Base-by-base conservation (phyloP, 2,797 vertebrate genomes). In the Cyclura pinguis region DNA sequence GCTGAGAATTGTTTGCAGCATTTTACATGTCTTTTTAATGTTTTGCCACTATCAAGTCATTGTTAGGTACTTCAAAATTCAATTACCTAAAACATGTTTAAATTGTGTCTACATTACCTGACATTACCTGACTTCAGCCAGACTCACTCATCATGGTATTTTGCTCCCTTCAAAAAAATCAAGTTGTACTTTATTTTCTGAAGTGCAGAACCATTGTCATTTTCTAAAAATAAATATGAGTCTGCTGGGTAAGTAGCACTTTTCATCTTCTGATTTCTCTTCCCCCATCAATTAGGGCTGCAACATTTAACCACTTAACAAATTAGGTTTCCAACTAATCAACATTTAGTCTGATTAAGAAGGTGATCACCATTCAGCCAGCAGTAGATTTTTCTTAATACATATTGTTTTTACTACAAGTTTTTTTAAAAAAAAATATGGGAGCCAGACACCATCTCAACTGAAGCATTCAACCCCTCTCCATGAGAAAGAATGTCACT, bases 101-200 rank as follows among this genome's bases (percentile, higher is more conserved):
- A 38, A 84, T 6, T 47, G 22, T 18, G 24, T 50, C 55, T 72
- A 95, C 94, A 96, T 92, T 93, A 93, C 91, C 24, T 78, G 42
- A 0, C 94, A 96, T 92, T 93, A 93, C 92, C 24, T 78, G 42
- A 0, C 94, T 88, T 82, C 91, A 89, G 88, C 87, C 7, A 90
- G 1, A 35, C 92, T 93, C 94, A 96, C 92, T 12, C 93, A 95
- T 96, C 72, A 92, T 59, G 67, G 94, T 88, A 93, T 90, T 89
- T 89, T 83, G 86, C 89, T 94, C 82, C 80, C 87, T 89, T 92
- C 10, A 3, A 32, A 69, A 93, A 93, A 93, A 94, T 77, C 84
- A 95, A 94, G 93, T 92, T 20, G 73, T 38, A 12, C 86, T 95
- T 92, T 76, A 92, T 94, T 93, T 93, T 88, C 84, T 88, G 64